Conservation (phyloP, 2,888 invertebrate species). For the Lymantria monacha region DNA sequence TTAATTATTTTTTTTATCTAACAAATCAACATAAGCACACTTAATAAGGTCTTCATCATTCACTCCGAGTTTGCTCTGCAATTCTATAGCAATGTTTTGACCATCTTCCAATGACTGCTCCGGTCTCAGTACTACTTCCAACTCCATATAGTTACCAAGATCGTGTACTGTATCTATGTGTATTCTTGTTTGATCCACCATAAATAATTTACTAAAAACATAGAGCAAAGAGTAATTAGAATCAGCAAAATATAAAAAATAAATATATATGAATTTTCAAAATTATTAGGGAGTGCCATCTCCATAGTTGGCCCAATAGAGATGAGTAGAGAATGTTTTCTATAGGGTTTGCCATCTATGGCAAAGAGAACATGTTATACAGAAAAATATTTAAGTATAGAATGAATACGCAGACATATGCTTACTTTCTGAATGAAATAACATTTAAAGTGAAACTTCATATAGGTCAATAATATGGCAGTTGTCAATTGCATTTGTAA, state of each 20-base stretch:
- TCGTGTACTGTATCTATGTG: slow-evolving; percentile 93
- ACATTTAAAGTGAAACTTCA: no score
- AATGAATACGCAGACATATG: no score
- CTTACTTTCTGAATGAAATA: no score
- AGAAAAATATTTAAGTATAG: no score
- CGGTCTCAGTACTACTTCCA: slow-evolving; percentile 89
- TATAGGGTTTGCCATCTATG: no score
- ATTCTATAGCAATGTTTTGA: slow-evolving; percentile 84
- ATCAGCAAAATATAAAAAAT: not conserved
- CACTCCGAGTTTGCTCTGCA: slow-evolving; percentile 86
- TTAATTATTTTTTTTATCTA: slow-evolving; percentile 51
- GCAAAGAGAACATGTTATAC: no score
- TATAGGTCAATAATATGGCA: no score
- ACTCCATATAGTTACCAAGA: slow-evolving; percentile 91
- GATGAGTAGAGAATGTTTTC: no score
- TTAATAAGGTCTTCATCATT: slow-evolving; percentile 84
- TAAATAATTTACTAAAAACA: slow-evolving; percentile 85
- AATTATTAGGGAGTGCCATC: no score
- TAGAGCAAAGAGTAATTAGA: not conserved
- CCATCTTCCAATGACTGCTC: slow-evolving; percentile 87
- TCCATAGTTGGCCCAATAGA: no score
- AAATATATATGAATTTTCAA: no score
- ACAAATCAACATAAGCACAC: slow-evolving; percentile 89
- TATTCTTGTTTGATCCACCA: slow-evolving; percentile 92
- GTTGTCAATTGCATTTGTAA: no score